A percentile compares a stretch with the other conserved stretches of the same genome.
These are phyloP conservation scores for Parascotia fuliginaria DNA, from an alignment of 2,888 invertebrate genomes.

Conservation along the genomic window DNA sequence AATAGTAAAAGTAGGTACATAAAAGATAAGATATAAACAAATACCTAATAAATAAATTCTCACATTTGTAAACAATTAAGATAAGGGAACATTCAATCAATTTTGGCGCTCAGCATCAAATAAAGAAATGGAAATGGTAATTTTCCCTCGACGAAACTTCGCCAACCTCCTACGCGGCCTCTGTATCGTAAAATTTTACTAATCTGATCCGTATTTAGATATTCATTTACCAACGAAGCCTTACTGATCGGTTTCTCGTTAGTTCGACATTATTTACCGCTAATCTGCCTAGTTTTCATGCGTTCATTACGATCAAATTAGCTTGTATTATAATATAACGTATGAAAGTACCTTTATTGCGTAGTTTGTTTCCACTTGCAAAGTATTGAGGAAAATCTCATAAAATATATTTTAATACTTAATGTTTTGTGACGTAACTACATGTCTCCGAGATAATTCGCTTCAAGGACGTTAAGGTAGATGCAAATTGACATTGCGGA, in stretches of 20 bases:
- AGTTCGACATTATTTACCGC: conserved; percentile 19
- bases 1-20: no score
- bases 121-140: conserved; percentile 44
- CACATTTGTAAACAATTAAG: conserved; percentile 24
- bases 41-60: no score
- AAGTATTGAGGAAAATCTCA: not conserved
- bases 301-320: conserved; percentile 10
- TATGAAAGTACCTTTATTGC: conserved; percentile 13
- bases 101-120: conserved; percentile 41
- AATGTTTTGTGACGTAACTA: conserved; percentile 10
- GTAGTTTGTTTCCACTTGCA: not conserved
- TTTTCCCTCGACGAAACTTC: conserved; percentile 48
- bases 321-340: conserved; percentile 2
- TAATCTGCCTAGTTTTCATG: conserved; percentile 19
- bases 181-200: conserved; percentile 42
- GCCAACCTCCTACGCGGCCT: conserved; percentile 29
- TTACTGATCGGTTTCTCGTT: conserved; percentile 35
- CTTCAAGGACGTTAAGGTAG: conserved; percentile 24
- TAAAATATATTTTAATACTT: not conserved
- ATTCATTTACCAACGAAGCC: conserved; percentile 45
- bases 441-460: conserved; percentile 18
- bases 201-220: conserved; percentile 48
- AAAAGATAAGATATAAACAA: no score
- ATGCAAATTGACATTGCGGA: conserved; percentile 38
- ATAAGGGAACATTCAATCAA: conserved; percentile 45